Percentiles rank a stretch among this genome's conserved stretches.
Evolutionary conservation across 2,888 invertebrate species (phyloP).

Genomic region (Papilio gigon): DNA sequence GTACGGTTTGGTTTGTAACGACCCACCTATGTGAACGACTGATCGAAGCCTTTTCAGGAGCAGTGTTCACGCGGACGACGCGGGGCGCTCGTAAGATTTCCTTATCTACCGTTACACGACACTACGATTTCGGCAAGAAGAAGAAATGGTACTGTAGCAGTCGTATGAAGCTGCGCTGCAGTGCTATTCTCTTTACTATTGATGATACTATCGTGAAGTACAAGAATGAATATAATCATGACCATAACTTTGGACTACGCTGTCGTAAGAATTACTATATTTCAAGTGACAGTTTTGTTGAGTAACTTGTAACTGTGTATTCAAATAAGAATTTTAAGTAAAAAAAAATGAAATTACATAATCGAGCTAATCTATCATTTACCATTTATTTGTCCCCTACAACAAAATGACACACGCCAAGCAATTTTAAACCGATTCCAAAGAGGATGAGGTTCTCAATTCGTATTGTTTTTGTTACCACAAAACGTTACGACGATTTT

Average conservation of each 20-base stretch:
- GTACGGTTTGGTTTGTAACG: no score
- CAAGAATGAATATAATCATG: slow-evolving; percentile 48
- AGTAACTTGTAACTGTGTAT: no score
- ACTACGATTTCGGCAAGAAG: slow-evolving; percentile 45
- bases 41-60: slow-evolving; percentile 30
- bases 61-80: slow-evolving; percentile 48
- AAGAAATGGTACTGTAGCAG: slow-evolving; percentile 54
- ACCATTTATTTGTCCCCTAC: no score
- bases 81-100: slow-evolving; percentile 48
- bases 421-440: no score
- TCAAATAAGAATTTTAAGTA: no score
- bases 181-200: slow-evolving; percentile 47
- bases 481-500: no score
- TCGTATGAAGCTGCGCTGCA: slow-evolving; percentile 45
- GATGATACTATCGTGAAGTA: slow-evolving; percentile 42
- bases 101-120: slow-evolving; percentile 47
- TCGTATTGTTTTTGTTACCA: no score
- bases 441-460: no score
- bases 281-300: not conserved
- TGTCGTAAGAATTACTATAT: not conserved
- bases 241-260: not conserved
- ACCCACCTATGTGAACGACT: no score
- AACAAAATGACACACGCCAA: no score
- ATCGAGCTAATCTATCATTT: no score
- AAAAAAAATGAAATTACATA: no score